These are phyloP conservation scores for Syrista parreyssii DNA, from an alignment of 2,888 invertebrate genomes.

Conservation along the genomic window DNA sequence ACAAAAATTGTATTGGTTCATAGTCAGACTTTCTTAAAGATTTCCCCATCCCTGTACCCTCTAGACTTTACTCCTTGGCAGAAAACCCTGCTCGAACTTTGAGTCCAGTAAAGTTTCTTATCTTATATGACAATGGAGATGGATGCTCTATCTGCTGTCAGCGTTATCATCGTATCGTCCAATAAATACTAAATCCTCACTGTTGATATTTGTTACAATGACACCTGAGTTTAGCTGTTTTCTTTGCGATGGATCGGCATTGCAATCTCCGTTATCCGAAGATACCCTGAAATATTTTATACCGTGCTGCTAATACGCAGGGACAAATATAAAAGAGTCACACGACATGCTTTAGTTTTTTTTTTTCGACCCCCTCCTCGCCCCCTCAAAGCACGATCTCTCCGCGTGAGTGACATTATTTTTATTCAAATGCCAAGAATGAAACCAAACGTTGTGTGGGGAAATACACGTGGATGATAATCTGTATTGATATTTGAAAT, in stretches of 20 bases:
- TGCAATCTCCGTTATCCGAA: neutral
- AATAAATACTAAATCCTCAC: neutral
- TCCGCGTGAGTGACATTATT: neutral
- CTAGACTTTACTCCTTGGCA: neutral
- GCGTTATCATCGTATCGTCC: neutral
- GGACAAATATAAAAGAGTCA: neutral
- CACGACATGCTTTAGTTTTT: neutral
- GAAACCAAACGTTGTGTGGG: neutral
- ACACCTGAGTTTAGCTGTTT: neutral
- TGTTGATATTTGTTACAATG: neutral
- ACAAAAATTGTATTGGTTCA: neutral
- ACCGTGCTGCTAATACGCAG: neutral
- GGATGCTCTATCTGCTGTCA: conserved; percentile 8
- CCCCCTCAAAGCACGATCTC: neutral
- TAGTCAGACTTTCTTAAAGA: neutral
- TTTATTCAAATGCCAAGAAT: neutral
- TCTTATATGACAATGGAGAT: conserved; percentile 16
- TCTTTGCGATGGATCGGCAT: neutral
- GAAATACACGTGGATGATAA: neutral
- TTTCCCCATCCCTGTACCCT: neutral
- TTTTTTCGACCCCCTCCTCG: neutral
- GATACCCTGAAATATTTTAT: neutral
- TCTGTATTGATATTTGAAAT: neutral
- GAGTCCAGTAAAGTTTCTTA: neutral
- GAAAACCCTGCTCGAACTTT: neutral